Evolutionary conservation across 2,888 invertebrate genomes (phyloP), one percentile per base, ranked within the genome.

Genomic region (Apamea crenata): DNA sequence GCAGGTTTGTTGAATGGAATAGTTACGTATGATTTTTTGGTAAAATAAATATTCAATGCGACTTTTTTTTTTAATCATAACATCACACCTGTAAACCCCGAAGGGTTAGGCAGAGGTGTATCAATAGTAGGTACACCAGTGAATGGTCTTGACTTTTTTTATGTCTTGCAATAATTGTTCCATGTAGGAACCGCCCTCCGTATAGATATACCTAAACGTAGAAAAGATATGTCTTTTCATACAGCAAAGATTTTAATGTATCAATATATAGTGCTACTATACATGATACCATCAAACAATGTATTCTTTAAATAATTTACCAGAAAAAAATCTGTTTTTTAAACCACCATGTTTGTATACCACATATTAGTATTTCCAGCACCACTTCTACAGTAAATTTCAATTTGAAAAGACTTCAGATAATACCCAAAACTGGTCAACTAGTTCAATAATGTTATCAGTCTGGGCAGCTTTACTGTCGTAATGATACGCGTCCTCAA

Each of bases 401-500:
- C 32, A 29, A 32, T 50, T 56, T 40, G n/a, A 87, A 72, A 79
- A 86, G 83, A 61, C 77, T 69, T 77, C 77, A 73, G 84, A 88
- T 88, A 88, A 90, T 90, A 82, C 86, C 89, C 85, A 91, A 93
- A 91, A 90, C 81, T 88, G 86, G 82, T 83, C 71, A 88, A 89
- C 83, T 91, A 86, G 89, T 90, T 88, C 88, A 90, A 91, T 91
- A 88, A 87, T 85, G 90, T 91, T 92, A 92, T 92, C 93, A 92
- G 91, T 91, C 90, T 86, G 91, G 86, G 88, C 92, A 91, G 91
- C 91, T 85, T 87, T 87, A 89, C 92, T 95, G 94, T 93, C 92
- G 95, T 94, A 95, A 94, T 85, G 90, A 87, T 90, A 88, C 90
- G 92, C 93, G 96, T 90, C 95, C 95, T 92, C 94, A 93, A 94